Base-by-base conservation (phyloP, 2,113 vertebrate genomes). In the Riparia riparia region DNA sequence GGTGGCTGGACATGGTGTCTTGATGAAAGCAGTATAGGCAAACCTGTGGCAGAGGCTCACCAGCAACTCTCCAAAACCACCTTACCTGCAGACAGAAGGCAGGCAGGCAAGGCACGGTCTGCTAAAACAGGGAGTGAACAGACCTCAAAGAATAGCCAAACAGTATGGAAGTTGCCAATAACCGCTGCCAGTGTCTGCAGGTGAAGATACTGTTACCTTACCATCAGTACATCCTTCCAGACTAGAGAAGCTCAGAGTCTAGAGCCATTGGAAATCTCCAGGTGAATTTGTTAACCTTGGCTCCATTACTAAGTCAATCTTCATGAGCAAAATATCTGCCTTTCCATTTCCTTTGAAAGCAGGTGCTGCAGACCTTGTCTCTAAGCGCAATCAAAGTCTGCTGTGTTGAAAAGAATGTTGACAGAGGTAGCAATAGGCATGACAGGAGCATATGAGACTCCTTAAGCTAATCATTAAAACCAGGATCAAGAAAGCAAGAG, bases 381-480 rank as follows among this genome's bases (percentile, higher is more conserved):
- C 76, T 78, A 90, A 71, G 76, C 0, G 2, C 3, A 45, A 89
- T 81, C 15, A 6, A 88, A 96, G 79, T 80, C 85, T 97, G 85
- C 88, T 71, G 20, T 60, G 82, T 79, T 93, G 86, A 96, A 93
- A 92, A 95, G 64, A 83, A 94, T 74, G 88, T 80, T 94, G 93
- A 92, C 92, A 92, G 93, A 86, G 80, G 85, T 90, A 95, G 93
- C 60, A 94, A 83, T 90, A 96, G 93, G 79, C 68, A 90, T 94
- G 95, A 93, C 90, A 95, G 87, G 85, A 96, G 76, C 85, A 92
- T 93, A 90, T 90, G 93, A 96, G 90, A 78, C 60, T 96, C 65
- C 92, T 95, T 96, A 93, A 96, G 69, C 51, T 94, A 83, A 96
- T 95, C 85, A 90, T 95, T 95, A 93, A 92, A 93, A 72, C 72